phyloP scores from a whole-genome alignment of 2,113 vertebrate species.

The Cnemophilus loriae region DNA sequence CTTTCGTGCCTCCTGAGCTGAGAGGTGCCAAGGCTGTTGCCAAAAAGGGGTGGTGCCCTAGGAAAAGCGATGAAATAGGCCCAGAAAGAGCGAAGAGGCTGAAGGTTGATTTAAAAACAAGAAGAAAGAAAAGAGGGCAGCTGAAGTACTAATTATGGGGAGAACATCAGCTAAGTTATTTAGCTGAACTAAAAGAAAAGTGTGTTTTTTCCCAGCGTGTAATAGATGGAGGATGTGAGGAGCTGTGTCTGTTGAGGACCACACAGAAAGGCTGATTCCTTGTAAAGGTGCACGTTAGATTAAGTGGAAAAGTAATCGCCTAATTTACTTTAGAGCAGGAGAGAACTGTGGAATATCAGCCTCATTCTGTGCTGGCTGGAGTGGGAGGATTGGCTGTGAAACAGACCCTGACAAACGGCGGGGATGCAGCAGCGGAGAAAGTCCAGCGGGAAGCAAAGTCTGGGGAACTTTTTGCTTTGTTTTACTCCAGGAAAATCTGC shows the following conservation, averaged over 20 bases:
- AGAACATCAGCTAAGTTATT: not conserved
- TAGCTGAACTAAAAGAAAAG: not conserved
- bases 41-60: not conserved
- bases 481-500: not conserved
- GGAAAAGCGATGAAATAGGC: not conserved
- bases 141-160: not conserved
- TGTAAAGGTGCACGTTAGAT: not conserved
- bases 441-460: not conserved
- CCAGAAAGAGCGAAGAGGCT: not conserved
- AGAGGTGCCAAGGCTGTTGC: not conserved
- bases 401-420: not conserved
- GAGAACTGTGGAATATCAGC: not conserved
- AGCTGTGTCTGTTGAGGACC: not conserved
- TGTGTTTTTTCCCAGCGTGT: not conserved
- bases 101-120: not conserved
- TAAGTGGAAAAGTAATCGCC: not conserved
- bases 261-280: not conserved
- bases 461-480: not conserved
- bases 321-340: not conserved
- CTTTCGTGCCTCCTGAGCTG: not conserved
- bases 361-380: not conserved
- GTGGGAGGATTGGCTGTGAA: not conserved
- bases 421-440: not conserved
- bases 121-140: no score
- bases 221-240: not conserved